These are phyloP conservation scores for Myoxocephalus aenaeus DNA, from an alignment of 2,797 vertebrate genomes.

Conservation along the genomic window DNA sequence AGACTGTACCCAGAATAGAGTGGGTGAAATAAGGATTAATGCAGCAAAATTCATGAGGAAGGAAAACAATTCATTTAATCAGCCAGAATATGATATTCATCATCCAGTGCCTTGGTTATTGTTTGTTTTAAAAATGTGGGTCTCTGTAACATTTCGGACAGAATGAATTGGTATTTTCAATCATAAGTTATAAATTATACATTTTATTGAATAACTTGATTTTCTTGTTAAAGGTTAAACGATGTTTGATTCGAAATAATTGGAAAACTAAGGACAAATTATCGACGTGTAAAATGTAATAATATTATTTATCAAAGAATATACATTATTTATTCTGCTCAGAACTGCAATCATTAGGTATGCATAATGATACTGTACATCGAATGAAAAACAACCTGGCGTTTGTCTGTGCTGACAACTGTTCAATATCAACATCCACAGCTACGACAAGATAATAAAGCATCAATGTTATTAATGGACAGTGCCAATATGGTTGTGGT, in stretches of 20 bases:
- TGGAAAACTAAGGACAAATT: background rate
- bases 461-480: constrained; percentile 26
- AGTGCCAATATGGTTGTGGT: background rate
- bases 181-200: constrained; percentile 4
- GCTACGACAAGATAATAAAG: constrained; percentile 32
- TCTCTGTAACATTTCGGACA: background rate
- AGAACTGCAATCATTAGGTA: constrained; percentile 4
- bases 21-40: background rate
- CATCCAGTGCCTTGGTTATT: background rate
- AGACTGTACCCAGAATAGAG: background rate
- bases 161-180: background rate
- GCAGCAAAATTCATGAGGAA: background rate
- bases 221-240: background rate
- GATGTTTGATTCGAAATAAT: background rate
- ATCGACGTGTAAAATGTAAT: background rate
- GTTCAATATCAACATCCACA: constrained; percentile 45
- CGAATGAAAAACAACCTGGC: constrained; percentile 29
- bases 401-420: constrained; percentile 6
- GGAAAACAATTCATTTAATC: constrained; percentile 8
- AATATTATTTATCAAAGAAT: constrained; percentile 11
- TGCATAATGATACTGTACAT: constrained; percentile 25
- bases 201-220: background rate
- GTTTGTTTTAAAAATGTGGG: background rate
- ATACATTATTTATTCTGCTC: constrained; percentile 2
- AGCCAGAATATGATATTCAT: background rate